phyloP scores from a whole-genome alignment of 2,113 vertebrate genomes.

The Saiga tatarica region DNA sequence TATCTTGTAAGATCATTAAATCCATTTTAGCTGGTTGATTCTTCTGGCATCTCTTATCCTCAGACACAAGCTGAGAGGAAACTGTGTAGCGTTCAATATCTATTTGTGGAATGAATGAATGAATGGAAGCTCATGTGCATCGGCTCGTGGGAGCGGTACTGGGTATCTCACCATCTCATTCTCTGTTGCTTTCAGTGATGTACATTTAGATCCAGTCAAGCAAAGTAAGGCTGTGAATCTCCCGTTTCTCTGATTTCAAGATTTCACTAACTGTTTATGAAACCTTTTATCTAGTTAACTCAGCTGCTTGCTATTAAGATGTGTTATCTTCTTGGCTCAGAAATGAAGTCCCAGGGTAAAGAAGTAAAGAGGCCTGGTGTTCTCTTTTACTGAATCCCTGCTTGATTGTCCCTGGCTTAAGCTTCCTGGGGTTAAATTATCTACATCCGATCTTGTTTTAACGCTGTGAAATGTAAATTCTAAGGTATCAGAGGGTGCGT shows the following conservation, averaged over 20 bases:
- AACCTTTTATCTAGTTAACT: slow-evolving; percentile 77
- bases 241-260: slow-evolving; percentile 61
- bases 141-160: rapidly evolving
- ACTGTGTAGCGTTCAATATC: neutral
- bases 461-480: slow-evolving; percentile 37
- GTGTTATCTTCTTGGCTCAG: slow-evolving; percentile 69
- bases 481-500: neutral
- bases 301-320: slow-evolving; percentile 73
- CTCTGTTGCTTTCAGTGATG: neutral
- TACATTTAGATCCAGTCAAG: slow-evolving; percentile 65
- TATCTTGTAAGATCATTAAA: slow-evolving; percentile 39
- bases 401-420: slow-evolving; percentile 50
- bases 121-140: neutral
- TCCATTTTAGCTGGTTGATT: slow-evolving; percentile 39
- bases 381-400: slow-evolving; percentile 15
- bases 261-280: slow-evolving; percentile 74
- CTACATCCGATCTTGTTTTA: slow-evolving; percentile 54
- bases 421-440: slow-evolving; percentile 56
- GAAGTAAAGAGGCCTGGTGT: slow-evolving; percentile 35
- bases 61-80: neutral
- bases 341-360: slow-evolving; percentile 66
- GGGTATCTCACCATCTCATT: slow-evolving; percentile 38
- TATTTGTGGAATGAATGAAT: neutral
- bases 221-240: slow-evolving; percentile 51
- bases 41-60: slow-evolving; percentile 16